Conservation (phyloP, 2,113 vertebrate species). For the Catharus bicknelli region DNA sequence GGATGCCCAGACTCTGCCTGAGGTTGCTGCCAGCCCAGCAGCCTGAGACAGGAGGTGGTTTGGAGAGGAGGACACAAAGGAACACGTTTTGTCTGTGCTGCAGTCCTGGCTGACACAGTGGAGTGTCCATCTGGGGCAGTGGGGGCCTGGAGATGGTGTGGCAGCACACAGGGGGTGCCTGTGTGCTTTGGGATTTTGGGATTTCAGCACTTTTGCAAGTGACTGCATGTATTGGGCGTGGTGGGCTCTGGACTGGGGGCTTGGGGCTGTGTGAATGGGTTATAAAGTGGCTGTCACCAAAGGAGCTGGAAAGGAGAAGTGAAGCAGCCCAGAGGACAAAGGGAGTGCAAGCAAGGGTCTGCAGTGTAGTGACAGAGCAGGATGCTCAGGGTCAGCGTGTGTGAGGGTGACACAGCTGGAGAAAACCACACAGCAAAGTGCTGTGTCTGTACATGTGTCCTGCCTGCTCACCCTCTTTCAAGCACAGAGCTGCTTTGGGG, state of each 20-base stretch:
- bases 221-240: accelerated
- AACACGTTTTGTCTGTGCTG: accelerated
- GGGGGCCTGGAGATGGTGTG: background rate
- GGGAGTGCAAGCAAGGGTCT: background rate
- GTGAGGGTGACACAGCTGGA: background rate
- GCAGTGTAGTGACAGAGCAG: background rate
- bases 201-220: background rate
- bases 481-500: background rate
- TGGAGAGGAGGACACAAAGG: background rate
- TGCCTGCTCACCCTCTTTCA: background rate
- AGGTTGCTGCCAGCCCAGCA: background rate
- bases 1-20: background rate
- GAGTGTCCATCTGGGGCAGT: background rate
- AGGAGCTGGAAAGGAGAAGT: background rate
- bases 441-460: background rate
- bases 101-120: background rate
- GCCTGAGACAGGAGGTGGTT: background rate
- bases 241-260: background rate
- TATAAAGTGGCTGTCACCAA: background rate
- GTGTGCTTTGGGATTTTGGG: background rate
- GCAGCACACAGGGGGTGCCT: accelerated
- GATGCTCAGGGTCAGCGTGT: background rate
- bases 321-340: background rate
- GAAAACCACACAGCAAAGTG: background rate
- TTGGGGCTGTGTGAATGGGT: background rate